Percentiles rank a stretch among this genome's conserved stretches.
Conservation (phyloP, 2,888 invertebrate genomes). For the Sepioteuthis lessoniana region DNA sequence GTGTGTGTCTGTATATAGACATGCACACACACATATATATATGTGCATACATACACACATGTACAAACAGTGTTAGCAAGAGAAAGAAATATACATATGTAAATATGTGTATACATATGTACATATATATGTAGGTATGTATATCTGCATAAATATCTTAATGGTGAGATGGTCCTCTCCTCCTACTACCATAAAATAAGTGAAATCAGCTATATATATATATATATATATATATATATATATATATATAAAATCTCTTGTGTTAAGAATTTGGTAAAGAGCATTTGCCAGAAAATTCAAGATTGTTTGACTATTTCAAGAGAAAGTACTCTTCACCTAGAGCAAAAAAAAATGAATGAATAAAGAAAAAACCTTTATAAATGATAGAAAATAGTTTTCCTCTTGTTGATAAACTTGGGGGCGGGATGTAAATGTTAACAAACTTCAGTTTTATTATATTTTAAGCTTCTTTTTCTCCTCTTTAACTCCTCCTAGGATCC, state of each 20-base stretch:
- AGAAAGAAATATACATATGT: constrained; percentile 37
- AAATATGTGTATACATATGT: constrained; percentile 39
- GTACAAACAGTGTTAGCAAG: constrained; percentile 9
- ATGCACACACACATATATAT: background rate
- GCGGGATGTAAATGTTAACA: too few species aligned
- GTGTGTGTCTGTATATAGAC: background rate
- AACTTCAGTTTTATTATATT: too few species aligned
- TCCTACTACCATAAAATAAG: background rate
- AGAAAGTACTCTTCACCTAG: too few species aligned
- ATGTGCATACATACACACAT: background rate
- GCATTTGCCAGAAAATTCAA: too few species aligned
- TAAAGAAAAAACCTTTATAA: too few species aligned
- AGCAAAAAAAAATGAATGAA: too few species aligned
- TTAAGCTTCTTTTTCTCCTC: too few species aligned
- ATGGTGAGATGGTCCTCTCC: constrained; percentile 1
- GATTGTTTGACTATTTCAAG: too few species aligned
- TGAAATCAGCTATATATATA: background rate
- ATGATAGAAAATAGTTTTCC: background rate
- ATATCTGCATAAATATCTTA: background rate
- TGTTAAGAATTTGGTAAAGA: background rate
- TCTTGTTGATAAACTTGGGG: background rate
- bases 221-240: too few species aligned
- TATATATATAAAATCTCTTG: background rate
- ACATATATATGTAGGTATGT: constrained; percentile 25
- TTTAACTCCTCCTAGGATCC: too few species aligned